Base-by-base conservation (phyloP, 1,140 invertebrate species). In the Eriocheir sinensis region DNA sequence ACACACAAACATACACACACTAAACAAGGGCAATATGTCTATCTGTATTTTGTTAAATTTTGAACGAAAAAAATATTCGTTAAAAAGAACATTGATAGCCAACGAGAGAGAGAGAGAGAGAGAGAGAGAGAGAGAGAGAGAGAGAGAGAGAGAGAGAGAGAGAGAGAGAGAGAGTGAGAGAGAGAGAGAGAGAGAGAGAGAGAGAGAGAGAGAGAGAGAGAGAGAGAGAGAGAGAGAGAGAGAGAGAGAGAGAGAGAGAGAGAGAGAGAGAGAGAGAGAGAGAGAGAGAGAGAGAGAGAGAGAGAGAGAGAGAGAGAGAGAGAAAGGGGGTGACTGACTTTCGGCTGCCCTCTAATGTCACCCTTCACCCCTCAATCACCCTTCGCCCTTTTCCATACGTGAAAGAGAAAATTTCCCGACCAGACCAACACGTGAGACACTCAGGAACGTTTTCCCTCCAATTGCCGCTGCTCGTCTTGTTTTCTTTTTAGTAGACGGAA, bases 281-380 rank as follows among this genome's bases (percentile, higher is more conserved):
- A 72, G 53, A 72, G 53, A 72, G 53, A 72, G 53, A 72, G 60
- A 72, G 60, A 72, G 60, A 72, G 60, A 72, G 60, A 72, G 60
- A 72, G 60, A 72, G 60, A 72, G 60, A 72, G 60, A 72, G 60
- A 72, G 60, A 72, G 60, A 72, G 60, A 72, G 60, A 72, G 60
- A 72, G 60, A 72, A n/a, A 72, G 60, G 6, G 60, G 6, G 60
- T 6, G 60, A 27, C 21, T n/a, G 27, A 27, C 60, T 86, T 86
- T 44, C 85, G 27, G 1, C 4, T 72, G 60, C 60, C 60, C 60
- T 72, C 17, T n/a, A 72, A 72, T 72, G 60, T n/a, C 60, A 72
- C 27, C 60, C n/a, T 72, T 72, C 27, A 21, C 53, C 60, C 60
- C 27, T 72, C 60, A 72, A 72, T 72, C 60, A 72, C 60, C 48